Conservation (phyloP, 2,888 invertebrate species). For the Diploptera punctata region DNA sequence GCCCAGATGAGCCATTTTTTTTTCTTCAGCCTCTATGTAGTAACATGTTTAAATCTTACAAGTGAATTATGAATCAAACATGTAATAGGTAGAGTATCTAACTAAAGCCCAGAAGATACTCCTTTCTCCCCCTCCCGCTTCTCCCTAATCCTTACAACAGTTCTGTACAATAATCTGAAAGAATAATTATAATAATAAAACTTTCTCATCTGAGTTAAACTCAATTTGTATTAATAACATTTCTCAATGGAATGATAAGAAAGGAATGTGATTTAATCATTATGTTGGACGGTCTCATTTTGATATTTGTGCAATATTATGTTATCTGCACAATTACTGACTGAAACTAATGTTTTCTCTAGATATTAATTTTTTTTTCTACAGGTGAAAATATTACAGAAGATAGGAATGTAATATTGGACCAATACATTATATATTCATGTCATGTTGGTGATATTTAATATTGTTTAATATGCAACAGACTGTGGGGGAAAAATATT, state of each 20-base stretch:
- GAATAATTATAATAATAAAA: conserved; percentile 12
- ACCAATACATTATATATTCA: too few species aligned
- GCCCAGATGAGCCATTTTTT: too few species aligned
- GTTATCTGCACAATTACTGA: background rate
- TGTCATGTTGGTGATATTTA: too few species aligned
- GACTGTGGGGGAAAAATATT: conserved; percentile 1
- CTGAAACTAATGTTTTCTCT: too few species aligned
- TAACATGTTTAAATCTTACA: too few species aligned
- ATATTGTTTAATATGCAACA: background rate
- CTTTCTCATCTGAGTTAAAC: background rate
- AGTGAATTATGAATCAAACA: background rate
- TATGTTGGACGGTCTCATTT: conserved; percentile 29
- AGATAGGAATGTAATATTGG: too few species aligned
- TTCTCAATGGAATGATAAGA: conserved; percentile 23
- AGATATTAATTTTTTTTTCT: too few species aligned
- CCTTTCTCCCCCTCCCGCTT: background rate
- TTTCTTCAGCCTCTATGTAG: too few species aligned
- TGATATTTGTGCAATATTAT: conserved; percentile 14
- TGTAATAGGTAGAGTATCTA: background rate
- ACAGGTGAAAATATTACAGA: too few species aligned
- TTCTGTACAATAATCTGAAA: conserved; percentile 25
- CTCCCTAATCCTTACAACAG: background rate
- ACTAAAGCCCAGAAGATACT: conserved; percentile 21
- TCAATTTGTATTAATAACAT: conserved; percentile 3
- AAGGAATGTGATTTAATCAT: conserved; percentile 15